Conservation (phyloP, 2,888 invertebrate species). For the Cerastis leucographa region DNA sequence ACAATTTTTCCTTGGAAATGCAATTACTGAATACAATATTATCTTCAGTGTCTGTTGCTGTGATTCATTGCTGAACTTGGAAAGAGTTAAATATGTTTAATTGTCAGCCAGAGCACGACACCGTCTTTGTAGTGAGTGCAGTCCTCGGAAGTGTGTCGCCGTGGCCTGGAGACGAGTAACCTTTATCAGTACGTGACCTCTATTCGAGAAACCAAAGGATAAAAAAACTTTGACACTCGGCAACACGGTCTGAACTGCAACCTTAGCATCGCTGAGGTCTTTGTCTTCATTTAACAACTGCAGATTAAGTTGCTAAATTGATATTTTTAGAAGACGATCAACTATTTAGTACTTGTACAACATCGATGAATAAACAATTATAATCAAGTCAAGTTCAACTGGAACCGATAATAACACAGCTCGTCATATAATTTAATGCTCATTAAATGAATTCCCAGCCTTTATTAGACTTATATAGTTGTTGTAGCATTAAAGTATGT, state of each 20-base stretch:
- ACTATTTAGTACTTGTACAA: conserved; percentile 44
- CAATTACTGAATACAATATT: conserved; percentile 48
- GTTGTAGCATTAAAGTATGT: conserved; percentile 64
- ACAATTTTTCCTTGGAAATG: conserved; percentile 59
- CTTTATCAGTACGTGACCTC: conserved; percentile 60
- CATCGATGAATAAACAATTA: conserved; percentile 66
- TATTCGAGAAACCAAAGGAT: conserved; percentile 54
- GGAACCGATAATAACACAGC: conserved; percentile 80
- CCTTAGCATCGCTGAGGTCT: conserved; percentile 9
- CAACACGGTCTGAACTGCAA: conserved; percentile 50
- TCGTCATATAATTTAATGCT: conserved; percentile 81
- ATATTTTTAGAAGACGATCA: conserved; percentile 20
- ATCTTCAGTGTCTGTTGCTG: conserved; percentile 36
- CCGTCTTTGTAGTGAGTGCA: conserved; percentile 35
- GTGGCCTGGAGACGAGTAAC: conserved; percentile 40
- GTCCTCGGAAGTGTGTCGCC: conserved; percentile 51
- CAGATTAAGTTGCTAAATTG: conserved; percentile 19
- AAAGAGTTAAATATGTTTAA: conserved; percentile 32
- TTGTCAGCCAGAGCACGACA: conserved; percentile 39
- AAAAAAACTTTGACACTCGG: conserved; percentile 45
- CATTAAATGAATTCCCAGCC: conserved; percentile 82
- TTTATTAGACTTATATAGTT: conserved; percentile 70
- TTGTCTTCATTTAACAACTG: neutral
- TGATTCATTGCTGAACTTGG: conserved; percentile 52
- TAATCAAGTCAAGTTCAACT: conserved; percentile 84